phyloP scores from a whole-genome alignment of 2,797 vertebrate species.

The Pteronotus mesoamericanus region DNA sequence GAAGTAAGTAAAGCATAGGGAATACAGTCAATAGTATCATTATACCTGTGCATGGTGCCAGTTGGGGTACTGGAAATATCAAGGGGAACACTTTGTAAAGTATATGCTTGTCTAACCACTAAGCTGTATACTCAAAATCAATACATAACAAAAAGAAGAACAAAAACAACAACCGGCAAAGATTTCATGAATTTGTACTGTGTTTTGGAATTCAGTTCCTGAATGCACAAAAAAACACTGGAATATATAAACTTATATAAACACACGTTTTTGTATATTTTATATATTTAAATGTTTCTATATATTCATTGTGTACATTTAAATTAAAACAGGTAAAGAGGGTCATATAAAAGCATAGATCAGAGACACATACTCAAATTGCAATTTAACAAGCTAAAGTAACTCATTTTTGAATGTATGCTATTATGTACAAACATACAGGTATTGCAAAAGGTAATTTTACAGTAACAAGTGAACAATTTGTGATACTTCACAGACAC shows the following conservation, averaged over 20 bases:
- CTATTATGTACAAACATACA: neutral
- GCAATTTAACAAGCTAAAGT: neutral
- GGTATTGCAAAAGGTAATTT: neutral
- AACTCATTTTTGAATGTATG: neutral
- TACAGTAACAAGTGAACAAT: neutral
- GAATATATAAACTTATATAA: conserved; percentile 2
- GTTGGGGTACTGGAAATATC: neutral
- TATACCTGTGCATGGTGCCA: neutral
- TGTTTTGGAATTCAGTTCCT: conserved; percentile 21
- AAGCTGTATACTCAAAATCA: neutral
- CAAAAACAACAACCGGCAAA: neutral
- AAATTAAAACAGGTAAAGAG: neutral
- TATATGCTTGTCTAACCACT: neutral
- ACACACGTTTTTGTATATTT: neutral
- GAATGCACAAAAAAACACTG: neutral
- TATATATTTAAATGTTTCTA: neutral
- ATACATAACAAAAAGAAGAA: neutral
- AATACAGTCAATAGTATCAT: neutral
- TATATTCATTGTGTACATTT: conserved; percentile 11
- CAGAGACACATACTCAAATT: neutral
- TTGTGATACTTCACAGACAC: neutral
- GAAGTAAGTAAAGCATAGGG: neutral
- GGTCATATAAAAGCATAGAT: neutral
- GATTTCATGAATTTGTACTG: neutral
- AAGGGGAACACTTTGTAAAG: neutral